These are phyloP conservation scores for Platysternon megacephalum DNA, from an alignment of 2,113 vertebrate species.

Conservation along the genomic window DNA sequence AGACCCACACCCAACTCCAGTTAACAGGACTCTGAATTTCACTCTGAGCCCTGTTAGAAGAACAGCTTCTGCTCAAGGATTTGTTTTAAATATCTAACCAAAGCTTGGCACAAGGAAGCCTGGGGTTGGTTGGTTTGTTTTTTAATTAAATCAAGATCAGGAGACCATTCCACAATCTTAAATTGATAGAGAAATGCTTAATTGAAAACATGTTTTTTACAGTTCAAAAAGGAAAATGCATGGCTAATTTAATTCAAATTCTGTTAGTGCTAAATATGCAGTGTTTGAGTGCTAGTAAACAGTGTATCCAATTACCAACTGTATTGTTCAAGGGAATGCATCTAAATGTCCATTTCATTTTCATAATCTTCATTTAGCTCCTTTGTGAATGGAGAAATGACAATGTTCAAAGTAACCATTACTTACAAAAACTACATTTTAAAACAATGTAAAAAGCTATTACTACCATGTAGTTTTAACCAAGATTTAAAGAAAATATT, in stretches of 20 bases:
- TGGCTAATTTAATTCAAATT: background rate
- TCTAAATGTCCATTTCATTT: conserved; percentile 26
- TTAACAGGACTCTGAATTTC: background rate
- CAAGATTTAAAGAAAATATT: background rate
- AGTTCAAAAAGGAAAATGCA: background rate
- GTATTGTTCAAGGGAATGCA: background rate
- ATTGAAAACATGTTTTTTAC: background rate
- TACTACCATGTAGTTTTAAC: background rate
- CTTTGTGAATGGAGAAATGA: background rate
- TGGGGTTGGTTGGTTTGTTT: background rate
- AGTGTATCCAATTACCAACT: background rate
- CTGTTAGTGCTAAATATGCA: background rate
- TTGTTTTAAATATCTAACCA: background rate
- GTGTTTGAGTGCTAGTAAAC: background rate
- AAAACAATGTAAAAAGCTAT: background rate
- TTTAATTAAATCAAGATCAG: background rate
- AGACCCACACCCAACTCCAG: accelerated
- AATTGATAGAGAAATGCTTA: background rate
- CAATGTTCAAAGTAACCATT: background rate
- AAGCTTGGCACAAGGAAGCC: background rate
- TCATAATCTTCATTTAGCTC: background rate
- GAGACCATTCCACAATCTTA: background rate
- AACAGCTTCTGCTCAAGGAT: background rate
- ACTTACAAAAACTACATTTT: background rate
- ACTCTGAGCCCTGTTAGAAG: background rate